These are phyloP conservation scores for Glossosoma conforme DNA, from an alignment of 1,140 invertebrate genomes.

Conservation along the genomic window DNA sequence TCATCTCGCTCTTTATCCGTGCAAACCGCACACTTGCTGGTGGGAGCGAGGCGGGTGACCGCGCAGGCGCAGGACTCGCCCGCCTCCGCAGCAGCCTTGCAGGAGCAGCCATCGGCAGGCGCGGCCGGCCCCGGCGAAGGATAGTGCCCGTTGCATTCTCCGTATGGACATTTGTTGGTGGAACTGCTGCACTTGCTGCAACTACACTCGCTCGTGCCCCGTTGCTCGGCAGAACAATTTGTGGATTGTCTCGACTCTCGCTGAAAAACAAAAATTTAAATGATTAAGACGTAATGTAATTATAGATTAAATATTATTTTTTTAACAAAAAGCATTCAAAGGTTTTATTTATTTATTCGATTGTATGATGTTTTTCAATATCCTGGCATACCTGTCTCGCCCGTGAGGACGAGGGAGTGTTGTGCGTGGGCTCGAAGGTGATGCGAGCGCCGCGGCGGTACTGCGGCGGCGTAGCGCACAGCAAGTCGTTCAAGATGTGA, in stretches of 20 bases:
- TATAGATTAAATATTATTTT: background rate
- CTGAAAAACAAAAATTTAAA: conserved; percentile 13
- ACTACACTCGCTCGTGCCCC: conserved; percentile 11
- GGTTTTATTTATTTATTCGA: no score
- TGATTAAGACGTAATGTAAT: background rate
- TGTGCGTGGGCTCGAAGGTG: conserved; percentile 42
- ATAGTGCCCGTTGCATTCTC: conserved; percentile 40
- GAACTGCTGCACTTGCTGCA: conserved; percentile 38
- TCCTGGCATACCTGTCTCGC: conserved; percentile 22
- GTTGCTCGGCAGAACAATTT: conserved; percentile 13
- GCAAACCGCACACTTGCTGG: conserved; percentile 38
- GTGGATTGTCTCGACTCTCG: conserved; percentile 17
- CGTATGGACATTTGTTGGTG: conserved; percentile 37
- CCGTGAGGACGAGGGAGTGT: conserved; percentile 19
- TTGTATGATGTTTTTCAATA: background rate
- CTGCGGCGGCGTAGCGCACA: conserved; percentile 76
- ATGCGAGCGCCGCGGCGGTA: conserved; percentile 41
- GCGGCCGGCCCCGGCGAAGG: conserved; percentile 28
- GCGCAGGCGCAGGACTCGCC: conserved; percentile 5
- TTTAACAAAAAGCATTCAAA: no score
- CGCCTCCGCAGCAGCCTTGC: background rate
- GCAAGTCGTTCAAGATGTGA: conserved; percentile 89
- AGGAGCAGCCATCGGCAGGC: conserved; percentile 9
- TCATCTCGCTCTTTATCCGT: conserved; percentile 28
- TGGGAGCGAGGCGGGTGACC: conserved; percentile 1